Evolutionary conservation across 2,888 invertebrate species (phyloP).

Genomic region (Cynaeus angustus): DNA sequence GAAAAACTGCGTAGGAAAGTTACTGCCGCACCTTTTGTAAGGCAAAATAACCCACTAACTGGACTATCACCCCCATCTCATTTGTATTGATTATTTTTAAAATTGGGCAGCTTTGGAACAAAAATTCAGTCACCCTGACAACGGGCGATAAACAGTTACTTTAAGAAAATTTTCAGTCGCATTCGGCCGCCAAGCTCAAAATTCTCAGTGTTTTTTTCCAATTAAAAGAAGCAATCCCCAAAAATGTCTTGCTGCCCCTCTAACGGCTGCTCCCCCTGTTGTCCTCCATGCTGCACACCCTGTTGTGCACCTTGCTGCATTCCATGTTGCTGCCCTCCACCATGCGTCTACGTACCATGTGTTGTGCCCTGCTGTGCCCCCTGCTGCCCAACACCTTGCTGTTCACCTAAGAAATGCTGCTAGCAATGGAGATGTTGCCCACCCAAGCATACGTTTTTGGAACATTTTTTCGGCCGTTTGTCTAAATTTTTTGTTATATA

Average conservation of each 20-base stretch:
- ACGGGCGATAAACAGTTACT: slow-evolving; percentile 21
- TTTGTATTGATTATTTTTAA: too few species aligned
- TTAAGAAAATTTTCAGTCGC: slow-evolving; percentile 13
- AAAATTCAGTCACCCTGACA: slow-evolving; percentile 8
- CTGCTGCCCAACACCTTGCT: slow-evolving; percentile 29
- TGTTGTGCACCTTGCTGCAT: slow-evolving; percentile 38
- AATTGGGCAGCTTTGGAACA: slow-evolving; percentile 13
- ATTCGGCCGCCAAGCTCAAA: slow-evolving; percentile 15
- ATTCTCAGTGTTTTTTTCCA: slow-evolving; percentile 31
- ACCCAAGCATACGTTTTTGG: neutral
- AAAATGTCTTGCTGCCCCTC: slow-evolving; percentile 52
- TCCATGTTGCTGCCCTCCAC: slow-evolving; percentile 26
- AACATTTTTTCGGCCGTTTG: neutral
- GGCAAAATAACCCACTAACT: neutral
- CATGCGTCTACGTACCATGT: slow-evolving; percentile 35
- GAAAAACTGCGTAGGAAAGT: too few species aligned
- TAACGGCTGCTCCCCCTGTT: slow-evolving; percentile 53
- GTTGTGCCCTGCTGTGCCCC: slow-evolving; percentile 32
- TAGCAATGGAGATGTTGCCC: slow-evolving; percentile 6
- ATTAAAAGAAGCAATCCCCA: slow-evolving; percentile 4
- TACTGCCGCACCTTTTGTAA: neutral
- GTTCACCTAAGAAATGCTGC: slow-evolving; percentile 27
- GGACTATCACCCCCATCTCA: too few species aligned
- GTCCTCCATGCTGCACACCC: slow-evolving; percentile 45
- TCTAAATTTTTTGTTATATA: neutral